Percentiles rank a stretch among this genome's conserved stretches.
Evolutionary conservation across 2,113 vertebrate genomes (phyloP).

Genomic region (Tonatia bakeri): DNA sequence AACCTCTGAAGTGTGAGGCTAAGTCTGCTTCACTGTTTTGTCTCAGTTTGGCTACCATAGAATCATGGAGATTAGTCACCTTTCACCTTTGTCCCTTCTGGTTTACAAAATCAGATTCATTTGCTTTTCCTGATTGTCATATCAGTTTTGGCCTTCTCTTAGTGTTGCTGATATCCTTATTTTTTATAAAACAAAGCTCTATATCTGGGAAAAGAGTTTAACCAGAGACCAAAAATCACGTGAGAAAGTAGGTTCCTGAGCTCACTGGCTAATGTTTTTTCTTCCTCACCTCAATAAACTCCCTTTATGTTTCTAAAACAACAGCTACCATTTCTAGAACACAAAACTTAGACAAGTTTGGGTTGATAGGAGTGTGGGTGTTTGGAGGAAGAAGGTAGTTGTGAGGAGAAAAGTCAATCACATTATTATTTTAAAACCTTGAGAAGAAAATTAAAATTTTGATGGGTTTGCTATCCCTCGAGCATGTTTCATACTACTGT

Average conservation of each 20-base stretch:
- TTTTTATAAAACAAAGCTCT: neutral
- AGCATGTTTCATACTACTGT: neutral
- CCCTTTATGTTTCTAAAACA: neutral
- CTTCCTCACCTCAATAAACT: neutral
- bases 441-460: neutral
- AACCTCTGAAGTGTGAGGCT: neutral
- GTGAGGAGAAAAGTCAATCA: neutral
- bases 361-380: neutral
- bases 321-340: neutral
- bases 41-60: neutral
- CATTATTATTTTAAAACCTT: neutral
- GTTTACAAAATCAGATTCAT: neutral
- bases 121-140: conserved; percentile 6
- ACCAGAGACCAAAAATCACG: neutral
- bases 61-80: neutral
- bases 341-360: neutral
- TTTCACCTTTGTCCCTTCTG: neutral
- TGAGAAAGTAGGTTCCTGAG: neutral
- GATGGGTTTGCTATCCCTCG: neutral
- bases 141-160: neutral
- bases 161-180: neutral
- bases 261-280: neutral
- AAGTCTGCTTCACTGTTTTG: neutral
- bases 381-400: neutral
- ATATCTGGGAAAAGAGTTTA: neutral